A percentile compares a stretch with the other conserved stretches of the same genome.
These are phyloP conservation scores for Drosophila kepulauana DNA, from an alignment of 1,140 invertebrate genomes.

Conservation along the genomic window DNA sequence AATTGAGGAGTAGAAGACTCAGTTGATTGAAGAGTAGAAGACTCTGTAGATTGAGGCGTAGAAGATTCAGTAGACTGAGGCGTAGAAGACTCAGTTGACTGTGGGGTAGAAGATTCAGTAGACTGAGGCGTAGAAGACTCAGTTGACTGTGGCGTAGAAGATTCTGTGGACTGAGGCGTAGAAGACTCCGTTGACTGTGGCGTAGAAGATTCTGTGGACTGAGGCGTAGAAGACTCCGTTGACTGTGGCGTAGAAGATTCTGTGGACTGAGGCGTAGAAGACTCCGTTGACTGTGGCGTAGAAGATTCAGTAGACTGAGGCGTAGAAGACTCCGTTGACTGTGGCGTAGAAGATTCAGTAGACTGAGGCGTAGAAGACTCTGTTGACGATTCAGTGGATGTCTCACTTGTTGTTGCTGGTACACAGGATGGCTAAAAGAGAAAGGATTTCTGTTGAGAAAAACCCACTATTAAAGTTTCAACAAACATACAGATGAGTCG, in stretches of 20 bases:
- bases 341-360: conserved; percentile 3
- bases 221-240: too few relatives aligned
- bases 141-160: conserved; percentile 18
- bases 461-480: background rate
- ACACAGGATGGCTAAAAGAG: conserved; percentile 33
- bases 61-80: background rate
- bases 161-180: background rate
- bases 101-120: conserved; percentile 10
- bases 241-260: too few relatives aligned
- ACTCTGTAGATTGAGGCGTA: conserved; percentile 11
- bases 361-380: conserved; percentile 12
- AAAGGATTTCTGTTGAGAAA: background rate
- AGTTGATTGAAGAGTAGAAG: conserved; percentile 1
- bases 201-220: too few relatives aligned
- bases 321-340: conserved; percentile 10
- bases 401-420: background rate
- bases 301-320: background rate
- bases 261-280: too few relatives aligned
- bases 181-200: too few relatives aligned
- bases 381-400: background rate
- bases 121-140: conserved; percentile 1
- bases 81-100: conserved; percentile 18
- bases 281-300: too few relatives aligned
- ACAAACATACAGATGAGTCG: conserved; percentile 27
- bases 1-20: background rate